These are phyloP conservation scores for Mimumesa dahlbomi DNA, from an alignment of 2,888 invertebrate genomes.

Conservation along the genomic window DNA sequence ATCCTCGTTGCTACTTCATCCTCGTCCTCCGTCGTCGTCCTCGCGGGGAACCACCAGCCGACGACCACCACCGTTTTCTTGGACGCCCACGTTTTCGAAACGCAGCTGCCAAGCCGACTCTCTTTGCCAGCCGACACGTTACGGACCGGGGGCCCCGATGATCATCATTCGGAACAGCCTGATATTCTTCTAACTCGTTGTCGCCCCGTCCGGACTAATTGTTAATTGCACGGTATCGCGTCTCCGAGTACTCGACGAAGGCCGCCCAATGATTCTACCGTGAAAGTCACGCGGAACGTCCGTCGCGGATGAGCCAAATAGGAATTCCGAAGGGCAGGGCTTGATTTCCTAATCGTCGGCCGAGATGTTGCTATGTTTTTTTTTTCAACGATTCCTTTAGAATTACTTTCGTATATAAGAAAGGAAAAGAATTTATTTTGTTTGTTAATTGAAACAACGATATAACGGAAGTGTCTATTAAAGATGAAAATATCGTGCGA, in stretches of 20 bases:
- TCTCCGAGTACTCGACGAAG: constrained; percentile 18
- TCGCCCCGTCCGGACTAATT: constrained; percentile 15
- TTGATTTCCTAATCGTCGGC: too few species aligned
- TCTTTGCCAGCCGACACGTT: constrained; percentile 9
- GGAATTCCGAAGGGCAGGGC: background rate
- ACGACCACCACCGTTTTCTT: constrained; percentile 44
- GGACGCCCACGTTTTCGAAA: constrained; percentile 56
- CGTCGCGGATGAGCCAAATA: background rate
- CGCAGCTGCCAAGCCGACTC: constrained; percentile 48
- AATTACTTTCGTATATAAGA: too few species aligned
- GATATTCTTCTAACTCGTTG: constrained; percentile 1
- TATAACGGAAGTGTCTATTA: too few species aligned
- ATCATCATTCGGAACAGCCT: constrained; percentile 10
- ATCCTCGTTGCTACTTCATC: constrained; percentile 41
- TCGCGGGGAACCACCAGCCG: constrained; percentile 50
- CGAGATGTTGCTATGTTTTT: background rate
- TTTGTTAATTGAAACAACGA: too few species aligned
- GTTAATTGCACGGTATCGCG: constrained; percentile 2
- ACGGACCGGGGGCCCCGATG: background rate
- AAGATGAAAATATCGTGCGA: too few species aligned
- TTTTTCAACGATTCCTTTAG: background rate
- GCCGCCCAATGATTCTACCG: too few species aligned
- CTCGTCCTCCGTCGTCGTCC: constrained; percentile 32
- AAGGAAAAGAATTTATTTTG: too few species aligned
- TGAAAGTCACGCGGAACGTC: background rate